phyloP scores from a whole-genome alignment of 2,113 vertebrate genomes.

The Pycnonotus jocosus region DNA sequence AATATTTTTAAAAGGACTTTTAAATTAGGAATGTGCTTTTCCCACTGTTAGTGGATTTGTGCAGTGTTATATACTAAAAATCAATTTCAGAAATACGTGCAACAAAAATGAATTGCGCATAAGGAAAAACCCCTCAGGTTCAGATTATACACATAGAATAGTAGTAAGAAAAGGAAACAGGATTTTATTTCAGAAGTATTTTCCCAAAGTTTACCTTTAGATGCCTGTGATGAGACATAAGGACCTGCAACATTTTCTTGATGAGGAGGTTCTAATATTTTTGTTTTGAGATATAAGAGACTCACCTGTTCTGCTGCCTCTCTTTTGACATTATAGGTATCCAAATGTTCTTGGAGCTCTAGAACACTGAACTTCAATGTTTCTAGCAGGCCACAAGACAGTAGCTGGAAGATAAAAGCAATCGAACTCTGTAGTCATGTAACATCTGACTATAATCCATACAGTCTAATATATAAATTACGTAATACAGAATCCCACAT shows the following conservation, averaged over 20 bases:
- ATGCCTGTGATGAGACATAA: not conserved
- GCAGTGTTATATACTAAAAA: not conserved
- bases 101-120: not conserved
- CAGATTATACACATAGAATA: not conserved
- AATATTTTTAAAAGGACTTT: not conserved
- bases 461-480: not conserved
- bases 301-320: constrained; percentile 92
- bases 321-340: constrained; percentile 92
- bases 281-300: not conserved
- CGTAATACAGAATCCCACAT: not conserved
- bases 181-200: not conserved
- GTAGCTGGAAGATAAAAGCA: constrained; percentile 75
- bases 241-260: not conserved
- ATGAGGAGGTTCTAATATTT: not conserved
- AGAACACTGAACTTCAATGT: constrained; percentile 95
- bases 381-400: constrained; percentile 94
- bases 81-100: not conserved
- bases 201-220: not conserved
- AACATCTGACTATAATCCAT: not conserved
- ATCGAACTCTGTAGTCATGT: not conserved
- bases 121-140: not conserved
- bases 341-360: constrained; percentile 96
- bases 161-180: not conserved
- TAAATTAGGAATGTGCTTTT: not conserved
- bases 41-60: not conserved